Evolutionary conservation across 2,797 vertebrate genomes (phyloP).

Genomic region (Poecile montanus): DNA sequence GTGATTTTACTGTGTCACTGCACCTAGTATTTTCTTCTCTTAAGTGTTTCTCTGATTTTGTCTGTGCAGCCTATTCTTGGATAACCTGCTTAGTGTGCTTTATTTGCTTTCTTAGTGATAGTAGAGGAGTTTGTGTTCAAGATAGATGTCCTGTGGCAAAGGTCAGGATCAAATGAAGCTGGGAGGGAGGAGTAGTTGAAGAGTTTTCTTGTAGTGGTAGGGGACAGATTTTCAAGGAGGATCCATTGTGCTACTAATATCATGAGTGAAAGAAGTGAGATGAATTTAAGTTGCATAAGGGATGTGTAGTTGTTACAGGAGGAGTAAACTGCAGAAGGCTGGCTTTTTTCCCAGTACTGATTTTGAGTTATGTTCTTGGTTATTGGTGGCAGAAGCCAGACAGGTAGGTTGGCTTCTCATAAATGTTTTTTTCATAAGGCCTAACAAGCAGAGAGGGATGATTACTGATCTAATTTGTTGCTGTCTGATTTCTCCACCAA

Average conservation of each 20-base stretch:
- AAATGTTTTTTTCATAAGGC: background rate
- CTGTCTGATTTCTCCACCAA: slow-evolving; percentile 24
- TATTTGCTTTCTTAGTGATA: background rate
- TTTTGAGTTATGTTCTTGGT: background rate
- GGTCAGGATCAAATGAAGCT: background rate
- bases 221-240: background rate
- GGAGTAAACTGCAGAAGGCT: background rate
- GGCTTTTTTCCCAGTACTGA: background rate
- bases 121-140: background rate
- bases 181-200: background rate
- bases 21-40: background rate
- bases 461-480: slow-evolving; percentile 17
- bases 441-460: background rate
- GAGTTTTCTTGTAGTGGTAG: background rate
- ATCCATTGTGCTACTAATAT: background rate
- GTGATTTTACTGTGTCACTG: background rate
- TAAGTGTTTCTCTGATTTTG: background rate
- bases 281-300: background rate
- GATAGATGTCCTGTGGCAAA: background rate
- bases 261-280: background rate
- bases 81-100: background rate
- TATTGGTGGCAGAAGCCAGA: background rate
- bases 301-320: background rate
- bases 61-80: background rate
- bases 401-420: background rate